These are phyloP conservation scores for Myiopsitta monachus DNA, from an alignment of 2,113 vertebrate species.

Conservation along the genomic window DNA sequence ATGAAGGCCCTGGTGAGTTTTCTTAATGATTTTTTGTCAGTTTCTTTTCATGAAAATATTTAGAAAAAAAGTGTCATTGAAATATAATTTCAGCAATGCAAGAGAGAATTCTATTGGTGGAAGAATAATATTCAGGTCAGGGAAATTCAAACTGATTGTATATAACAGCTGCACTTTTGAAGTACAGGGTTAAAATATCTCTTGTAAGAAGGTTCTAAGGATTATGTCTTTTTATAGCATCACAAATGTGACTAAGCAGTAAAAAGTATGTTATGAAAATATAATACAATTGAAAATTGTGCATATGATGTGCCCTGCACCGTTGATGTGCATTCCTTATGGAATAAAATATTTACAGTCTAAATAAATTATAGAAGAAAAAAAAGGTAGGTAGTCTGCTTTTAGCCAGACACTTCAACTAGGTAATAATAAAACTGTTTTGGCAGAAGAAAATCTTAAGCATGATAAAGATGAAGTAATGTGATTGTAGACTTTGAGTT, in stretches of 20 bases:
- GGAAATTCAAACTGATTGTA: background rate
- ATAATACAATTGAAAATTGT: background rate
- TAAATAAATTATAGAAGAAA: background rate
- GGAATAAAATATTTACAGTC: background rate
- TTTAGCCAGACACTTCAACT: background rate
- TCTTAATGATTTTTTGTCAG: background rate
- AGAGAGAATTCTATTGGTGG: background rate
- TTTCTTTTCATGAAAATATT: background rate
- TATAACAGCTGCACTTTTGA: background rate
- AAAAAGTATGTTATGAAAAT: background rate
- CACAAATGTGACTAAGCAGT: constrained; percentile 15
- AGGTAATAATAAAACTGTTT: background rate
- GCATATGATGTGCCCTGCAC: background rate
- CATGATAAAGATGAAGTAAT: background rate
- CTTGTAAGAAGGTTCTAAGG: constrained; percentile 20
- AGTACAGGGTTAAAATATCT: background rate
- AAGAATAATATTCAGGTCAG: background rate
- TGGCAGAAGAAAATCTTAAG: background rate
- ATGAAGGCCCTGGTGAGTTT: background rate
- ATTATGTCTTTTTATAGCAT: constrained; percentile 26
- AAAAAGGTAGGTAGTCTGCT: background rate
- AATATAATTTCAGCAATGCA: background rate
- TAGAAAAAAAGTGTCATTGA: background rate
- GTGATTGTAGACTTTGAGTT: background rate
- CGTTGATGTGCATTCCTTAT: background rate